phyloP scores from a whole-genome alignment of 2,113 vertebrate genomes.

The Hippocampus mohnikei region DNA sequence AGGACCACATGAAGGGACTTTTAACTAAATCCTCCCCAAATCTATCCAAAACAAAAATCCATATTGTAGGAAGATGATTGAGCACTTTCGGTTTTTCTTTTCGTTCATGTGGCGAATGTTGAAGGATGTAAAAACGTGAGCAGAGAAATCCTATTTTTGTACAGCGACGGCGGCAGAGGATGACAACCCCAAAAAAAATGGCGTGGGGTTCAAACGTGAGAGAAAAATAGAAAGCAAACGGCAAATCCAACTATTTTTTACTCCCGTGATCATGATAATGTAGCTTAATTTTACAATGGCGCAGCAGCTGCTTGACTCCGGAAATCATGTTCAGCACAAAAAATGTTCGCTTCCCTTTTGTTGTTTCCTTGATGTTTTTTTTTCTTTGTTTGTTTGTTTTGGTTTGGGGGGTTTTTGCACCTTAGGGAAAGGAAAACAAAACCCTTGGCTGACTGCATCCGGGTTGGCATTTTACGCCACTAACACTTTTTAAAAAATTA shows the following conservation, averaged over 20 bases:
- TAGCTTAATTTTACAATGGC: constrained; percentile 74
- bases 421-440: constrained; percentile 57
- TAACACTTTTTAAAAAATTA: constrained; percentile 69
- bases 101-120: constrained; percentile 72
- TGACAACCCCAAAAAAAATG: constrained; percentile 33
- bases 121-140: constrained; percentile 72
- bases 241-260: constrained; percentile 74
- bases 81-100: constrained; percentile 74
- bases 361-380: constrained; percentile 26
- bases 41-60: constrained; percentile 6
- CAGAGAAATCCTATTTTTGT: constrained; percentile 80
- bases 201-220: constrained; percentile 49
- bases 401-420: constrained; percentile 61
- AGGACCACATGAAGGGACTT: constrained; percentile 48
- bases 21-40: neutral
- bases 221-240: constrained; percentile 65
- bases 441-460: constrained; percentile 81
- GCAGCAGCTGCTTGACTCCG: constrained; percentile 72
- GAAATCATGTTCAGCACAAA: constrained; percentile 71
- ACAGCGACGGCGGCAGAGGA: constrained; percentile 44
- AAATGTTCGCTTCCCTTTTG: constrained; percentile 64
- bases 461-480: constrained; percentile 81
- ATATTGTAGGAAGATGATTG: constrained; percentile 62
- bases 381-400: constrained; percentile 24
- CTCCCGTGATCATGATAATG: constrained; percentile 64